These are phyloP conservation scores for Spermophilus dauricus DNA, from an alignment of 2,113 vertebrate species.

Conservation along the genomic window DNA sequence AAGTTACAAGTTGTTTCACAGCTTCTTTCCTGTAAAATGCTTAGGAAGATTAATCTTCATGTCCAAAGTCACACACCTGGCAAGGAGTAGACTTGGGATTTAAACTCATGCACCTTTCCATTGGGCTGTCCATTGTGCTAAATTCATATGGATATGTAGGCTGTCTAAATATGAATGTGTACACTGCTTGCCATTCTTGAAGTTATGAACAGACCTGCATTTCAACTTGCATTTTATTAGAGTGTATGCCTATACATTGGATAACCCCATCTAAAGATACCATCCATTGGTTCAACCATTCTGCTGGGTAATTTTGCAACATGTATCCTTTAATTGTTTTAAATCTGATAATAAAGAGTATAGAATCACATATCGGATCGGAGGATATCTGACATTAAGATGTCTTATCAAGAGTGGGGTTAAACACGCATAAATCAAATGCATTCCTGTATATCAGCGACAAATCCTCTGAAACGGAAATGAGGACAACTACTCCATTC, in stretches of 20 bases:
- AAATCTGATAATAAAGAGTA: too few species aligned
- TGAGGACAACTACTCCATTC: too few species aligned
- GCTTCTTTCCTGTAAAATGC: background rate
- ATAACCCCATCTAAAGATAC: background rate
- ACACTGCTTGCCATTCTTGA: background rate
- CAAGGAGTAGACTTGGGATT: background rate
- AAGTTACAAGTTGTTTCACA: background rate
- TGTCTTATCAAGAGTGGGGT: too few species aligned
- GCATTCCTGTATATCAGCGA: too few species aligned
- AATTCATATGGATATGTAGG: background rate
- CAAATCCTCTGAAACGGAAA: too few species aligned
- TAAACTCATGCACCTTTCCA: background rate
- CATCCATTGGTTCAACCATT: background rate
- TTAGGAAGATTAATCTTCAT: background rate
- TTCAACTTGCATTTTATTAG: too few species aligned
- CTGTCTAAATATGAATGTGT: background rate
- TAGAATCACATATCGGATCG: too few species aligned
- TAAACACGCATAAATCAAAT: too few species aligned
- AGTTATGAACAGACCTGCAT: background rate
- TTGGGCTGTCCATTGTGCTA: background rate
- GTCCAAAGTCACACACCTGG: background rate
- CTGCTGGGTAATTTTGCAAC: background rate
- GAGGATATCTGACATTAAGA: too few species aligned
- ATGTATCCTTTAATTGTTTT: too few species aligned
- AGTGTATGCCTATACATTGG: background rate